Percentiles rank a stretch among this genome's conserved stretches.
phyloP scores from a whole-genome alignment of 2,888 invertebrate species.

The Pseudococcus longispinus region DNA sequence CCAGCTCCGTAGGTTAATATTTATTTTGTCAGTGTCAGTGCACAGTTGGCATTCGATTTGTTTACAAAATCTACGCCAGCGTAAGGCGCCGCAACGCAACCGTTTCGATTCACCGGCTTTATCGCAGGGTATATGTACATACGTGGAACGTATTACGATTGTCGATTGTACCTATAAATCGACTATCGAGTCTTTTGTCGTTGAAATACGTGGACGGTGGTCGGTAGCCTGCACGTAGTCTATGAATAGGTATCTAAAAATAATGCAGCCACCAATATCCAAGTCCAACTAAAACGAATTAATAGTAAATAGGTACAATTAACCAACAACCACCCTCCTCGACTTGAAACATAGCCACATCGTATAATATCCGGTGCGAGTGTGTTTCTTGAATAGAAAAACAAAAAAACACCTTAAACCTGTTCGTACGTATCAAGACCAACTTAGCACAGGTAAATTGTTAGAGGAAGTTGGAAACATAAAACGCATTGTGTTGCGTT shows the following conservation, averaged over 20 bases:
- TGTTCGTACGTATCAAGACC: background rate
- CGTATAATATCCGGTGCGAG: background rate
- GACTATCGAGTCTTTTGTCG: background rate
- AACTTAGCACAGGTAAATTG: background rate
- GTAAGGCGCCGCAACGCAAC: background rate
- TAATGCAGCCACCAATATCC: no score
- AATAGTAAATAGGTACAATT: background rate
- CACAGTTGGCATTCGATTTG: constrained; percentile 7
- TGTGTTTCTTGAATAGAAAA: background rate
- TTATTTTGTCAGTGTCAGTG: background rate
- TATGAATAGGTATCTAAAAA: no score
- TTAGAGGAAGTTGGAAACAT: background rate
- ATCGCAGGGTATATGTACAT: no score
- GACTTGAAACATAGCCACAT: background rate
- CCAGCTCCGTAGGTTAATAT: no score
- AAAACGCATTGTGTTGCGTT: background rate
- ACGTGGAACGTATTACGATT: no score
- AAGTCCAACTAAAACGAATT: background rate
- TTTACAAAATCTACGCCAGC: background rate
- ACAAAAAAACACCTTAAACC: background rate
- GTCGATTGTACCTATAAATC: background rate
- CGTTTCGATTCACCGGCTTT: background rate
- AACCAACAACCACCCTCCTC: background rate
- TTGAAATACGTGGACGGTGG: background rate
- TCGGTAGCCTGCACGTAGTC: no score